Evolutionary conservation across 2,113 vertebrate genomes (phyloP), one percentile per base, ranked within the genome.

Genomic region (Crypturellus undulatus): DNA sequence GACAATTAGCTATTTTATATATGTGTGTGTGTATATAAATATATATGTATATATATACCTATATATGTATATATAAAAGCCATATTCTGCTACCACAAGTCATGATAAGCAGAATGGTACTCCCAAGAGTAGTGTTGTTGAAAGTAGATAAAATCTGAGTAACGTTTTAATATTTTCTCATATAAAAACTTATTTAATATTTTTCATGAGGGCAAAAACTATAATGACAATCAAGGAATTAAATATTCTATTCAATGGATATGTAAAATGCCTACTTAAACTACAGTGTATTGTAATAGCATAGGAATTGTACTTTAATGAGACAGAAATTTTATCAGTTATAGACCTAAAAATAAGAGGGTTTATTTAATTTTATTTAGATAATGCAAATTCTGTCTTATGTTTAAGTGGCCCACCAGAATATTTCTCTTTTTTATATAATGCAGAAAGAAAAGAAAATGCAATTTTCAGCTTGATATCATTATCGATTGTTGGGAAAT

Each of bases 281-380:
- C 68, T 49, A 73, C 4, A 43, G 14, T 47, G 3, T 36, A 5
- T 30, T 89, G 76, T 59, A 64, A 60, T 51, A 24, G 2, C 5
- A 34, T 47, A 72, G 38, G 49, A 83, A 69, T 9, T 67, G 12
- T 38, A 10, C 28, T 65, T 87, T 84, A 15, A 45, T 21, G 12
- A 20, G 51, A 91, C 52, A 58, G 45, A 51, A 92, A 84, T 96
- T 60, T 90, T 94, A 87, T 21, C 65, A 87, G 18, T 58, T 84
- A 52, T 13, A 88, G 8, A 70, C 69, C 62, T 91, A 78, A 93
- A 96, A 87, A 73, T 77, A 92, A 82, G 45, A 62, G 14, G 3
- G 51, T 92, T 96, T 77, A 65, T 92, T 96, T 56, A 70, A 80
- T 94, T 96, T 95, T 73, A 91, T 93, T 96, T 96, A 77, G 40